A percentile compares a stretch with the other conserved stretches of the same genome.
Conservation (phyloP, 2,888 invertebrate genomes). For the Ophion ventricosus region DNA sequence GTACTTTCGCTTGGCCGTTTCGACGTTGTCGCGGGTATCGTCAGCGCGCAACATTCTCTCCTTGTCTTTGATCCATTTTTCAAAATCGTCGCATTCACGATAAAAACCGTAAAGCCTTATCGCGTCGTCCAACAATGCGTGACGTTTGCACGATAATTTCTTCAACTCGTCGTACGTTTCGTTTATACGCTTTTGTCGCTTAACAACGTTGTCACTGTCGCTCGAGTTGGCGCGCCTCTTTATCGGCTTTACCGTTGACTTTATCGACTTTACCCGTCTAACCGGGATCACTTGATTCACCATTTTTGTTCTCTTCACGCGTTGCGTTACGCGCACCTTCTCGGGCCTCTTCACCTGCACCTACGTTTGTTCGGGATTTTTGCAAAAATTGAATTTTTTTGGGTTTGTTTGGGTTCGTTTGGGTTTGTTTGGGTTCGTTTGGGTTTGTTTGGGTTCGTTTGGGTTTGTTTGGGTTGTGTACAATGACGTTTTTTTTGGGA, state of each 20-base stretch:
- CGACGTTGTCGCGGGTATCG: conserved; percentile 94
- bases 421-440: too few species aligned
- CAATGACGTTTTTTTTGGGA: too few species aligned
- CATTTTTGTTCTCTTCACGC: conserved; percentile 95
- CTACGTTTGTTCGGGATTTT: conserved; percentile 60
- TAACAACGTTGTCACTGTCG: conserved; percentile 92
- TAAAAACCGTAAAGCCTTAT: conserved; percentile 96
- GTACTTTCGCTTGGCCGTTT: conserved; percentile 96
- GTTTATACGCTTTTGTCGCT: conserved; percentile 91
- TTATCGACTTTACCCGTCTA: conserved; percentile 85
- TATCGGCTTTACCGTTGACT: conserved; percentile 81
- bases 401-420: too few species aligned
- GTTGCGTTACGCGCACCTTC: conserved; percentile 92
- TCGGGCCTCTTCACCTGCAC: conserved; percentile 94
- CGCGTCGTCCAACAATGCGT: conserved; percentile 94
- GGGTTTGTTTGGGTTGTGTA: too few species aligned
- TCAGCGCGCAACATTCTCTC: conserved; percentile 93
- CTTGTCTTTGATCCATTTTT: conserved; percentile 98
- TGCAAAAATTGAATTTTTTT: too few species aligned
- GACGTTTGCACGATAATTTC: conserved; percentile 91
- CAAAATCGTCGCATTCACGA: conserved; percentile 98
- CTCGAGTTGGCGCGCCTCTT: conserved; percentile 81
- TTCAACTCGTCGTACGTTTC: conserved; percentile 92
- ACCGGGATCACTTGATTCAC: conserved; percentile 94
- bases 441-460: too few species aligned